Evolutionary conservation across 1,140 invertebrate species (phyloP), one percentile per base, ranked within the genome.

Genomic region (Acromyrmex echinatior): DNA sequence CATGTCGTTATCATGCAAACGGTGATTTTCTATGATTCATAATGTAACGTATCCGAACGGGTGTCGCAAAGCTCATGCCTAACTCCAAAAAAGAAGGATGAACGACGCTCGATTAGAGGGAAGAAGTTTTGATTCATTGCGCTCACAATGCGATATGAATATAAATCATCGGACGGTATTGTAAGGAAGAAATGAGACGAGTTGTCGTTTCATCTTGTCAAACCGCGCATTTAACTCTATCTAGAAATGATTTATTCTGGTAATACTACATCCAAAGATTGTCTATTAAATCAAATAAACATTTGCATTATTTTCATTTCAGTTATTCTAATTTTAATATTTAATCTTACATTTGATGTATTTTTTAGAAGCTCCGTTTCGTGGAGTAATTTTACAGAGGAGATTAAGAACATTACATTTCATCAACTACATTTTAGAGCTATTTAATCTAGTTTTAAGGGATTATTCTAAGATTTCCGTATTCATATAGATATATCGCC

Each of bases 1-100:
- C 14, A 63, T 18, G 65, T 71, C 71, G 53, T 85, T 84, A 68
- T 87, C 81, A 84, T 68, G 73, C 85, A 70, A 86, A 73, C 58
- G 58, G 28, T 49, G 56, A 73, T 31, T 77, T 87, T 80, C 49
- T 28, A 68, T 25, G 49, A 49, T 49, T 66, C 71, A 51, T 21
- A 73, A 63, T 45, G 49, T 49, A 71, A 31, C 39, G 39, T 53
- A 66, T 77, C 51, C 58, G 35, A 51, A 62, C 5, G 45, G 16
- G 16, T 58, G 21, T 74, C 68, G 49, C 66, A 45, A 82, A 1
- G 1, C 31, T 39, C n/a, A 45, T 3, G 18, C 66, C 28, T 70
- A n/a, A 35, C 31, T 49, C 1, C 56, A 16, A 16, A 45, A 10
- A 39, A 28, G 21, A 1, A 49, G 18, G 6, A 16, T 18, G 45